These are phyloP conservation scores for Guaruba guarouba DNA, from an alignment of 2,113 vertebrate species.

Conservation along the genomic window DNA sequence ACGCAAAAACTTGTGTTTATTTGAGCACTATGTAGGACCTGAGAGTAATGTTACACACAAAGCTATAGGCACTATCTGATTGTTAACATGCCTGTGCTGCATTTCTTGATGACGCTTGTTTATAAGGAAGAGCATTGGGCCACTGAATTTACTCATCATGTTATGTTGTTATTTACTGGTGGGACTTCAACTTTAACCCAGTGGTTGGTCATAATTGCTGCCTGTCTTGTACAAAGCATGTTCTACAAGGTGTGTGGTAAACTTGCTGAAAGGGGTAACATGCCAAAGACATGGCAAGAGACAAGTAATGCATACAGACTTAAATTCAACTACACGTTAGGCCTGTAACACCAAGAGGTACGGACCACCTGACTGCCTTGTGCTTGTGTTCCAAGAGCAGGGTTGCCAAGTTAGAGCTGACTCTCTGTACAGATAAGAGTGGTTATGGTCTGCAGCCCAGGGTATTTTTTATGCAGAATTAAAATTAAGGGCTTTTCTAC, in stretches of 20 bases:
- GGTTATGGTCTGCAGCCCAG: background rate
- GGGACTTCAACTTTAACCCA: background rate
- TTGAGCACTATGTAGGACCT: background rate
- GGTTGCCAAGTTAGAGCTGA: background rate
- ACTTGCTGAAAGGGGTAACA: too few relatives aligned
- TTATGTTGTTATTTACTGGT: background rate
- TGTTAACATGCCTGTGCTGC: background rate
- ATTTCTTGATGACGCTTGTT: background rate
- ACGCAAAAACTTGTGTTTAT: background rate
- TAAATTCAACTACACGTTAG: fast-evolving
- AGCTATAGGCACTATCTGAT: background rate
- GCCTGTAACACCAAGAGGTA: background rate
- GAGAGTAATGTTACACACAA: background rate
- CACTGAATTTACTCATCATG: background rate
- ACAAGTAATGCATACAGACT: background rate
- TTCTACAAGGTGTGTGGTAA: background rate
- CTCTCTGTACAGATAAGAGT: background rate
- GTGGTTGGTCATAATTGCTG: background rate
- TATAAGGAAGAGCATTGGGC: background rate
- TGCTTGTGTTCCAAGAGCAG: background rate
- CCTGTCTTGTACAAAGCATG: too few relatives aligned
- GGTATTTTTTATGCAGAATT: background rate
- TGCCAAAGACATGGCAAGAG: background rate
- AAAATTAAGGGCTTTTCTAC: background rate
- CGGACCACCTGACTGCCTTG: fast-evolving